Evolutionary conservation across 2,888 invertebrate genomes (phyloP).

Genomic region (Athalia rosae): DNA sequence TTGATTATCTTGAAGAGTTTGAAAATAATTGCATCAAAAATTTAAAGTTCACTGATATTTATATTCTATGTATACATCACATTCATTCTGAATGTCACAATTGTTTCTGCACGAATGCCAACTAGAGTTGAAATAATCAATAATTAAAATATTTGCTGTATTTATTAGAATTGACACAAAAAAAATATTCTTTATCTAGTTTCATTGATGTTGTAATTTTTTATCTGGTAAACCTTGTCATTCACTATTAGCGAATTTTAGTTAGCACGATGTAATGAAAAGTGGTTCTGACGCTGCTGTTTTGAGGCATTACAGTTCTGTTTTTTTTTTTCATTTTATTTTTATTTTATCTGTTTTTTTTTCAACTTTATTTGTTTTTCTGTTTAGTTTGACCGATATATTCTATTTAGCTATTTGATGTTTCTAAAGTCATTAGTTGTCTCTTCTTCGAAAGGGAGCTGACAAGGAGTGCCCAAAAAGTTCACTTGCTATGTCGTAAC

Average conservation of each 20-base stretch:
- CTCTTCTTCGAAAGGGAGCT: slow-evolving; percentile 8
- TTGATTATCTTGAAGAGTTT: neutral
- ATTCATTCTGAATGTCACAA: neutral
- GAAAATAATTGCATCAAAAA: neutral
- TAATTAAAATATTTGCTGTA: slow-evolving; percentile 11
- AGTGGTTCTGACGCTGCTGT: slow-evolving; percentile 32
- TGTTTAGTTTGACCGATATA: slow-evolving; percentile 25
- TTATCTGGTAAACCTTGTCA: slow-evolving; percentile 53
- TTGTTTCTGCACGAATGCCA: slow-evolving; percentile 17
- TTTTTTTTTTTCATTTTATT: slow-evolving; percentile 9
- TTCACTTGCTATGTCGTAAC: slow-evolving; percentile 38
- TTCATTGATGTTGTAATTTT: slow-evolving; percentile 32
- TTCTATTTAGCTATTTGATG: slow-evolving; percentile 34
- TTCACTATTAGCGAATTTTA: slow-evolving; percentile 42
- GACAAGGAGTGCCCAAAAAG: slow-evolving; percentile 41
- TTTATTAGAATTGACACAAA: slow-evolving; percentile 6
- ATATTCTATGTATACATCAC: neutral
- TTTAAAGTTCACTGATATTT: neutral
- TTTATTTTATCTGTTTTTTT: neutral
- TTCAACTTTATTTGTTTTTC: neutral
- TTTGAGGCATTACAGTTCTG: slow-evolving; percentile 9
- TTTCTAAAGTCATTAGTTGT: slow-evolving; percentile 21
- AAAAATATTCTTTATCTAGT: slow-evolving; percentile 11
- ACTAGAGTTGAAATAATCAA: neutral
- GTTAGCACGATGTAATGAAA: slow-evolving; percentile 47